phyloP scores from a whole-genome alignment of 2,113 vertebrate species.

The Melanostigma gelatinosum region DNA sequence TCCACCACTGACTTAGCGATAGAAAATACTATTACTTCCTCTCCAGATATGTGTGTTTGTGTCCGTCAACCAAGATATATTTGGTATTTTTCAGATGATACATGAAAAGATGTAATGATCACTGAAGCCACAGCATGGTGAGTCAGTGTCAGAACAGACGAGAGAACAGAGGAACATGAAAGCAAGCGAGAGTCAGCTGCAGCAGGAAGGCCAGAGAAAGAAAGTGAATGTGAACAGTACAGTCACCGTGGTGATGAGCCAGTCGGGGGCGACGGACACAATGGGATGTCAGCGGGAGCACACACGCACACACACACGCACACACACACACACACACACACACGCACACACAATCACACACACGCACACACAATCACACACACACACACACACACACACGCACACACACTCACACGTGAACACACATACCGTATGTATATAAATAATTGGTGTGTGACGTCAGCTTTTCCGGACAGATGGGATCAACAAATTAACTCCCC shows the following conservation, averaged over 20 bases:
- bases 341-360: neutral
- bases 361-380: neutral
- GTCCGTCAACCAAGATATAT: neutral
- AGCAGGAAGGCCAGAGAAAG: conserved; percentile 43
- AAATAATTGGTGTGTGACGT: conserved; percentile 60
- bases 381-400: neutral
- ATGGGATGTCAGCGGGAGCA: conserved; percentile 28
- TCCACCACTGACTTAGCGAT: neutral
- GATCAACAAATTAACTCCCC: conserved; percentile 57
- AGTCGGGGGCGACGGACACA: conserved; percentile 40
- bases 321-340: neutral
- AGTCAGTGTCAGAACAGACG: conserved; percentile 12
- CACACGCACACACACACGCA: conserved; percentile 17
- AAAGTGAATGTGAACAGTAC: conserved; percentile 19
- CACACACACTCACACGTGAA: neutral
- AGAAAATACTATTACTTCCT: neutral
- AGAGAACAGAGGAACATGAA: conserved; percentile 16
- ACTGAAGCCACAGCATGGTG: neutral
- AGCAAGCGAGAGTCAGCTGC: neutral
- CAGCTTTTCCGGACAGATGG: conserved; percentile 70
- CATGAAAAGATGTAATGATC: neutral
- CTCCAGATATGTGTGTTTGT: neutral
- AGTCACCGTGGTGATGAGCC: conserved; percentile 44
- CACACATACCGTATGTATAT: neutral
- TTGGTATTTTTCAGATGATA: neutral